Evolutionary conservation across 2,797 vertebrate species (phyloP), one percentile per base, ranked within the genome.

Genomic region (Chromobotia macracanthus): DNA sequence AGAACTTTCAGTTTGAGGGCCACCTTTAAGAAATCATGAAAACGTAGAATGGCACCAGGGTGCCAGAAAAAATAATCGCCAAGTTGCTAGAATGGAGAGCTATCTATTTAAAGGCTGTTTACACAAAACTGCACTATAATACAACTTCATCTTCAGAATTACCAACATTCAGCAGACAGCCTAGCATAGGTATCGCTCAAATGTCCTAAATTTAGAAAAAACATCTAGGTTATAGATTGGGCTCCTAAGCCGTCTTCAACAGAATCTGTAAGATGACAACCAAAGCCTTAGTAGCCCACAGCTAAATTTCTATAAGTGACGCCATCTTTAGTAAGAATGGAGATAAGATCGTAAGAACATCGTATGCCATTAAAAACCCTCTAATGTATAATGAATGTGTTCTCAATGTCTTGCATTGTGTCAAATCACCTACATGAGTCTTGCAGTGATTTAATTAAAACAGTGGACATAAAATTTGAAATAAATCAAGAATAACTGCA

Each of bases 401-500:
- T 11, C 4, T 25, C 4, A 25, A 25, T 12, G 31, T 16, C 9
- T 66, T 66, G 9, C 48, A 41, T 0, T 75, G 48, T 41, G 48
- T 66, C 11, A 75, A 28, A 23, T 61, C 16, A 35, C 31, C 15
- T 44, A 23, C 16, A 63, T 31, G 35, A 46, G 53, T 35, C 19
- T 12, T 68, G 18, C 21, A 21, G 46, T 35, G 66, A 48, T 77
- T 61, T 77, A 11, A 56, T 76, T 16, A 44, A 46, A 53, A 35
- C 55, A 44, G 65, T 35, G 53, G n/a, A 28, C 51, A 61, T 50
- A 10, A 58, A 68, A 58, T 23, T 60, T 28, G 13, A 46, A 38
- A 48, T 69, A 60, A 51, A 71, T 63, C 46, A 71, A 60, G 19
- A 77, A 31, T 61, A 38, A n/a, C n/a, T n/a, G 1, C 15, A 64